Evolutionary conservation across 1,140 invertebrate species (phyloP).

Genomic region (Trialeurodes vaporariorum): DNA sequence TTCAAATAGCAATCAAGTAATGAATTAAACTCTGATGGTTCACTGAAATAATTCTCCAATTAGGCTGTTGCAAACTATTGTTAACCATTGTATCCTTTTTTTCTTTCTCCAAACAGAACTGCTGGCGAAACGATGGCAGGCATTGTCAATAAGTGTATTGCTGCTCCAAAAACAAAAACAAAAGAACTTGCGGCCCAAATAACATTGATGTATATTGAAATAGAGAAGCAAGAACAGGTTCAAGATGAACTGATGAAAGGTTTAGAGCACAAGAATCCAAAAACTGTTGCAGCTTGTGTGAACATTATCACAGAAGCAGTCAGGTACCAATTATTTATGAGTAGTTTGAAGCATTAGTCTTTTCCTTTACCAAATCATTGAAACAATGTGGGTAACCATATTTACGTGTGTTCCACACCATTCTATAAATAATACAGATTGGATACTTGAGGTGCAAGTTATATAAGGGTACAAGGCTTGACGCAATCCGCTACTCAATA

Average conservation of each 20-base stretch:
- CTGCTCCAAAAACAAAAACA: conserved; percentile 79
- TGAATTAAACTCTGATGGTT: too few relatives aligned
- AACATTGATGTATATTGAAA: conserved; percentile 86
- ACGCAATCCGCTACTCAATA: too few relatives aligned
- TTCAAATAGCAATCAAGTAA: too few relatives aligned
- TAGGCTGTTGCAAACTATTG: too few relatives aligned
- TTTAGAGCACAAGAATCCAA: conserved; percentile 90
- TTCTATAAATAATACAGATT: too few relatives aligned
- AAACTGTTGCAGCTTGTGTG: conserved; percentile 81
- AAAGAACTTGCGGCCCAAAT: conserved; percentile 84
- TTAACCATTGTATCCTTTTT: neutral
- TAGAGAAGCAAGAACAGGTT: conserved; percentile 86
- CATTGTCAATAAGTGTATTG: conserved; percentile 84
- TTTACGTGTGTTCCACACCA: too few relatives aligned
- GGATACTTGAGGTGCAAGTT: too few relatives aligned
- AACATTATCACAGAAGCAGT: conserved; percentile 59
- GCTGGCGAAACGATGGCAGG: conserved; percentile 79
- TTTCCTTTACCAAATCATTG: too few relatives aligned
- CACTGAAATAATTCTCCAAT: too few relatives aligned
- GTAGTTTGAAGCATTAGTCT: too few relatives aligned
- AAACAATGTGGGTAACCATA: too few relatives aligned
- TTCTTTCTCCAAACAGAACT: conserved; percentile 47
- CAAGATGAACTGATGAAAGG: conserved; percentile 87
- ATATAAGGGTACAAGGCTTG: too few relatives aligned
- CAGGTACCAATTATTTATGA: conserved; percentile 35